Percentiles rank a stretch among this genome's conserved stretches.
These are phyloP conservation scores for Felis chaus DNA, from an alignment of 2,113 vertebrate species.

Conservation along the genomic window DNA sequence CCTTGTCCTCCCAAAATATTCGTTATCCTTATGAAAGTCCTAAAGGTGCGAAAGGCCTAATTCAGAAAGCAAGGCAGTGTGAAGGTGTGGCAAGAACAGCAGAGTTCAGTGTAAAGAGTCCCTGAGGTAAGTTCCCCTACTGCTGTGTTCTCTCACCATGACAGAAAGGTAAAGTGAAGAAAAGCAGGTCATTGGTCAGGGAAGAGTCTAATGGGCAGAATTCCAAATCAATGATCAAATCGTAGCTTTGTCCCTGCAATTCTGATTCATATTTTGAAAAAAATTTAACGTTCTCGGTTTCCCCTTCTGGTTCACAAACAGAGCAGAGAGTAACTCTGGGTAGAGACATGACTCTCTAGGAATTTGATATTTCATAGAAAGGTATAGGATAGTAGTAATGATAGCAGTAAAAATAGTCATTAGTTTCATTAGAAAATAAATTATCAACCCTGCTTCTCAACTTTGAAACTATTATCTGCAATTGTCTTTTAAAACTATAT, in stretches of 20 bases:
- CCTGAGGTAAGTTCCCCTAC: not conserved
- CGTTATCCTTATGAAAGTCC: not conserved
- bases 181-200: not conserved
- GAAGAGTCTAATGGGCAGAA: not conserved
- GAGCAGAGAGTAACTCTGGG: not conserved
- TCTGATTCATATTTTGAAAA: not conserved
- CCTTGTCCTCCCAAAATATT: not conserved
- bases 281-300: not conserved
- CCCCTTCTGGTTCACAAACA: not conserved
- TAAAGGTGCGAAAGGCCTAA: not conserved
- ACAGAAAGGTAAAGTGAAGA: not conserved
- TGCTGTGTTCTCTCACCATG: not conserved
- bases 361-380: not conserved
- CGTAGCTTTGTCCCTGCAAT: not conserved
- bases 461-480: not conserved
- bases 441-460: not conserved
- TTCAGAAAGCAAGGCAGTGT: not conserved
- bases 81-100: not conserved
- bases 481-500: not conserved
- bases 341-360: not conserved
- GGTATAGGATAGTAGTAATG: not conserved
- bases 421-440: conserved; percentile 7
- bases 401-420: not conserved
- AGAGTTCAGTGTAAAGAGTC: not conserved
- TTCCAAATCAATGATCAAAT: not conserved